Base-by-base conservation (phyloP, 2,113 vertebrate genomes). In the Condylura cristata region DNA sequence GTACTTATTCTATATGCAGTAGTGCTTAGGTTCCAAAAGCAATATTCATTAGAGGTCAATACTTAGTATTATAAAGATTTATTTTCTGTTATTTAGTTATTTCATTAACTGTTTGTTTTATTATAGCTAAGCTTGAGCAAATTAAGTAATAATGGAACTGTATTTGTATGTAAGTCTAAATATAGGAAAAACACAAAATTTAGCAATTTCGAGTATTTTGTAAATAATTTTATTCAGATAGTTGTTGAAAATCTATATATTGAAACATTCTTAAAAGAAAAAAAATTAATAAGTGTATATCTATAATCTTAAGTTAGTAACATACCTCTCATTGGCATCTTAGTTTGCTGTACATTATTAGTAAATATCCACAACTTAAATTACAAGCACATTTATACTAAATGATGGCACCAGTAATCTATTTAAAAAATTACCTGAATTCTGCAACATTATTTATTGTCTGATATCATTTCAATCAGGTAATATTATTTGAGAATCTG, bases 381-480 rank as follows among this genome's bases (percentile, higher is more conserved):
- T 76, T 68, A 70, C 8, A 85, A 34, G 83, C 56, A 51, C 41
- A 8, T 24, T 85, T 66, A 18, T 41, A 82, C 18, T 53, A 51
- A 51, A 78, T 37, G 17, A 81, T 17, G 1, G 0, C 12, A 17
- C 4, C 5, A 34, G 0, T 22, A 68, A 30, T 26, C 17, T 86
- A 78, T 10, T 61, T 34, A 48, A 75, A 2, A 63, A 70, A 63
- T 75, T 75, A 41, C 14, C 44, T 70, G 8, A 61, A 34, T 58
- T 80, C 32, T 56, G 9, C 6, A 88, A 13, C 0, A 14, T 26
- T 71, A 22, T 5, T 48, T 7, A 58, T 44, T 91, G 2, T 44
- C 18, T 86, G 34, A 4, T 48, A 28, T 65, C 20, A 72, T 5
- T 68, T 83, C 1, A 41, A 37, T 72, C 10, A 61, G 37, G 3